phyloP scores from a whole-genome alignment of 2,797 vertebrate genomes.

The Paratrypauchen microcephalus region DNA sequence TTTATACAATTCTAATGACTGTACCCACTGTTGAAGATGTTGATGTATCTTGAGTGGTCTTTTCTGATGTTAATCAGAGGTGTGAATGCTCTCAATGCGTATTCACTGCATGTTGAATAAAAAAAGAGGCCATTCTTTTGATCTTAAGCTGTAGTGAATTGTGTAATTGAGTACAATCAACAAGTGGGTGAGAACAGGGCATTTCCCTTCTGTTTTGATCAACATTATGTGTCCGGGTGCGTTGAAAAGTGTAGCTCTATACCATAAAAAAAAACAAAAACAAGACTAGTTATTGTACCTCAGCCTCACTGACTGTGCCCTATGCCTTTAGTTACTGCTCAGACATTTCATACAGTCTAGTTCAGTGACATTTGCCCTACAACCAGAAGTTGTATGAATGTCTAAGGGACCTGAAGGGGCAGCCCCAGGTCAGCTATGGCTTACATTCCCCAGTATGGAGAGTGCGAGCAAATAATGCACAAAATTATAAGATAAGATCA shows the following conservation, averaged over 20 bases:
- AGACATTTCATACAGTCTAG: neutral
- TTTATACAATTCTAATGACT: neutral
- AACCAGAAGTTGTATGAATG: neutral
- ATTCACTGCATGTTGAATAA: neutral
- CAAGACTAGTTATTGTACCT: constrained; percentile 30
- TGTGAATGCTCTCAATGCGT: neutral
- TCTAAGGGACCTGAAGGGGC: neutral
- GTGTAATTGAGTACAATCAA: neutral
- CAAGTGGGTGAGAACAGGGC: neutral
- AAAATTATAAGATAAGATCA: no score
- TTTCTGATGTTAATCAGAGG: neutral
- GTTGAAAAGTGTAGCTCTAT: no score
- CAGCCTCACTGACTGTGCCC: constrained; percentile 15
- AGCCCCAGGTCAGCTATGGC: neutral
- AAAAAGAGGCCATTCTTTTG: neutral
- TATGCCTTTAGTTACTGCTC: neutral
- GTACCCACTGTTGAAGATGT: neutral
- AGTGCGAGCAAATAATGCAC: neutral
- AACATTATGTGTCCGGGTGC: neutral
- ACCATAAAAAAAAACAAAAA: no score
- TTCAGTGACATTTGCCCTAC: neutral
- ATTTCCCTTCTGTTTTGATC: constrained; percentile 1
- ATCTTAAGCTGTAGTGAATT: neutral
- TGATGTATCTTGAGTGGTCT: neutral
- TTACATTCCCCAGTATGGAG: neutral